Evolutionary conservation across 2,113 vertebrate species (phyloP), one percentile per base, ranked within the genome.

Genomic region (Pelodiscus sinensis): DNA sequence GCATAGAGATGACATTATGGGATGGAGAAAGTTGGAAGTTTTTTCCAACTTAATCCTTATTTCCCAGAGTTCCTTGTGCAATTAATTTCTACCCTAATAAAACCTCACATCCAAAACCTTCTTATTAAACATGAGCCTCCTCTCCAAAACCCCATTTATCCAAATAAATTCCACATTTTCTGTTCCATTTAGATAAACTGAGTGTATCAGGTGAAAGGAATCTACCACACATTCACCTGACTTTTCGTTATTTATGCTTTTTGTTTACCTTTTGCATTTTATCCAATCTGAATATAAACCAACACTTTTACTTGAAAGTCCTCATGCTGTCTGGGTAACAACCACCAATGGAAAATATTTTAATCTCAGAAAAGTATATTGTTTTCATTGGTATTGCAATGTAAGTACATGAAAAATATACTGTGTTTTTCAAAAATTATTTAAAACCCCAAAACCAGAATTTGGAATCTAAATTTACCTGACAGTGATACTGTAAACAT

Each of bases 241-340:
- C 31, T 68, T n/a, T 68, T n/a, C 31, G n/a, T 4, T 68, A 16
- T 68, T 68, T 1, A n/a, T 57, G 4, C 54, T 44, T 44, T 44
- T 44, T 62, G 1, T 91, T 90, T 92, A 54, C 73, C 18, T 87
- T 58, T 65, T 80, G 44, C 35, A 18, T 11, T 78, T 92, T 58
- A 60, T 11, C 31, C 29, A 35, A 85, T 90, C 81, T 86, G 29
- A 38, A 68, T 75, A 94, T 19, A 91, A 57, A 90, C 6, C 58
- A 15, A 90, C 81, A 75, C 18, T 79, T 89, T 27, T 55, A 75
- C n/a, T 0, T 3, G 3, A 29, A 82, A 68, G 3, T 60, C 16
- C 31, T 19, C 54, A 55, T 15, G 50, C 1, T 2, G 13, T 29
- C 86, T 58, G 31, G 1, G 13, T 6, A 68, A 14, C 51, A 86